Conservation (phyloP, 1,140 invertebrate genomes). For the Battus philenor region DNA sequence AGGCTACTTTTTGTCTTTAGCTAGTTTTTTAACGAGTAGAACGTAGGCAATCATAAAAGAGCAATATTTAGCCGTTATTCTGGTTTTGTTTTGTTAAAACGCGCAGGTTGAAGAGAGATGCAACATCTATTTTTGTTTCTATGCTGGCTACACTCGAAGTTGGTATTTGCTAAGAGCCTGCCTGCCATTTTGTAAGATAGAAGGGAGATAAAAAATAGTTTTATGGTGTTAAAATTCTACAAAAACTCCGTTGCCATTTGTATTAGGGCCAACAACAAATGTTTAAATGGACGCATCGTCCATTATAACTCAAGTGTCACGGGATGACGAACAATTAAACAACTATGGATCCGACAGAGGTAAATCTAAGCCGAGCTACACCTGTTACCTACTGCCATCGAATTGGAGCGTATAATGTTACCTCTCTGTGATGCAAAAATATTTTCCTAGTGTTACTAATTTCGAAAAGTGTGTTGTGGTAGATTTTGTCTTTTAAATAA, state of each 20-base stretch:
- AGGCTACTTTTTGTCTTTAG: conserved; percentile 53
- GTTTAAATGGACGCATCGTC: conserved; percentile 96
- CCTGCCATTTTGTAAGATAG: conserved; percentile 75
- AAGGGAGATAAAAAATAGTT: conserved; percentile 76
- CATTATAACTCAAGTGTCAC: conserved; percentile 97
- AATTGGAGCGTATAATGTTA: conserved; percentile 73
- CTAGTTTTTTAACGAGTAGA: conserved; percentile 29
- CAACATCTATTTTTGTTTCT: conserved; percentile 32
- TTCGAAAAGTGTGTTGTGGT: conserved; percentile 37
- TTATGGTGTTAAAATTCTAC: conserved; percentile 74
- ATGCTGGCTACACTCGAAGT: conserved; percentile 55
- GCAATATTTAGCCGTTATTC: conserved; percentile 16
- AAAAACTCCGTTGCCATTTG: conserved; percentile 70
- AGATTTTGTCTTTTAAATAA: conserved; percentile 27
- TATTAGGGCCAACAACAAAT: conserved; percentile 73
- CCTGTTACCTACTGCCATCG: conserved; percentile 74
- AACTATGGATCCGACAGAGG: conserved; percentile 94
- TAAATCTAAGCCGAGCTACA: conserved; percentile 80
- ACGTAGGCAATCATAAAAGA: conserved; percentile 40
- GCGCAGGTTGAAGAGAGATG: conserved; percentile 33
- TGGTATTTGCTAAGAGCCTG: conserved; percentile 74
- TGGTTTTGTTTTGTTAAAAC: conserved; percentile 15
- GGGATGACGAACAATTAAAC: conserved; percentile 96
- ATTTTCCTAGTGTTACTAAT: conserved; percentile 44
- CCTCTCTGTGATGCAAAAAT: conserved; percentile 48